phyloP scores from a whole-genome alignment of 2,797 vertebrate genomes.

The Champsocephalus esox region DNA sequence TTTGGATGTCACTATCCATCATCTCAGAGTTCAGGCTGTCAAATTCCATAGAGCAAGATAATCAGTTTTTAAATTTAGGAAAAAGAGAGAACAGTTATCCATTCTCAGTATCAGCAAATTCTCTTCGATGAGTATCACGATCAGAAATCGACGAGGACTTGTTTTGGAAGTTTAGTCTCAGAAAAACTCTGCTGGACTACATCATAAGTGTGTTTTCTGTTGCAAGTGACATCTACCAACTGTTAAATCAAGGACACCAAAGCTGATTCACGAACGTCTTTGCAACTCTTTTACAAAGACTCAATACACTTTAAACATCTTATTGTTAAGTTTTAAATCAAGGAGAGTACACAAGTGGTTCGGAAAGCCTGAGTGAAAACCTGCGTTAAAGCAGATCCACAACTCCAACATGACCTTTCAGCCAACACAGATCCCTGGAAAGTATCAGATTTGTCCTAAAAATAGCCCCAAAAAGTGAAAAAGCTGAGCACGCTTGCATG shows the following conservation, averaged over 20 bases:
- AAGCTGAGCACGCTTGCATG: slow-evolving; percentile 26
- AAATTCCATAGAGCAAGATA: not conserved
- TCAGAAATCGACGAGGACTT: not conserved
- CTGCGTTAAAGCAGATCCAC: slow-evolving; percentile 3
- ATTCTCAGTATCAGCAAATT: too few species aligned
- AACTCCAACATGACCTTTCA: slow-evolving; percentile 26
- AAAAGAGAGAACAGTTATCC: not conserved
- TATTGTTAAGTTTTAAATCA: not conserved
- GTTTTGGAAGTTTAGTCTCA: not conserved
- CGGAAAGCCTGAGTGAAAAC: slow-evolving; percentile 2
- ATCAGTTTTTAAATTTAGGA: not conserved
- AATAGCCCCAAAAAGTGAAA: slow-evolving; percentile 45
- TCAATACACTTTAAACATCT: not conserved
- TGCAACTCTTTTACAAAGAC: not conserved
- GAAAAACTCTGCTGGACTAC: not conserved
- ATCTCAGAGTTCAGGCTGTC: not conserved
- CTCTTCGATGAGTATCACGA: not conserved
- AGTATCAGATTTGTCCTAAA: slow-evolving; percentile 49
- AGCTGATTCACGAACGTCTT: not conserved
- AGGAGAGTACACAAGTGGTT: not conserved
- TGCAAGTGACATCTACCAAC: not conserved
- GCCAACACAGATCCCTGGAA: slow-evolving; percentile 3
- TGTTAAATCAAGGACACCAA: not conserved
- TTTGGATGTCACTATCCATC: too few species aligned
- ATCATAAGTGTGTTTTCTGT: not conserved